Percentiles rank a stretch among this genome's conserved stretches.
Conservation (phyloP, 2,113 vertebrate species). For the Tragelaphus imberbis region DNA sequence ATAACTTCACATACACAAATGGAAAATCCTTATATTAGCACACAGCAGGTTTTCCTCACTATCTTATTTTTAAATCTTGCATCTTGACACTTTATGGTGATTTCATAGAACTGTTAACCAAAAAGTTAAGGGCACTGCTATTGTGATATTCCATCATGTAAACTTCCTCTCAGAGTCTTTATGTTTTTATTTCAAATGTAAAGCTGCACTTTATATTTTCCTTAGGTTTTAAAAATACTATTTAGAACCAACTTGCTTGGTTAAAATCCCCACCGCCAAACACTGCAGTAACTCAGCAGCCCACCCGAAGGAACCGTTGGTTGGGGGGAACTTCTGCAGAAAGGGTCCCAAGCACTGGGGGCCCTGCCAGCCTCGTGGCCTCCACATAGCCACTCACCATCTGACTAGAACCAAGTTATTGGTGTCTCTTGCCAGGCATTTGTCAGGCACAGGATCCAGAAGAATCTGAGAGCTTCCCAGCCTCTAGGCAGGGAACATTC, state of each 20-base stretch:
- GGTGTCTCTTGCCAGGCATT: not conserved
- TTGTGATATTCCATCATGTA: not conserved
- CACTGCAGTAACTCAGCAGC: not conserved
- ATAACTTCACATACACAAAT: not conserved
- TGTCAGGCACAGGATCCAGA: not conserved
- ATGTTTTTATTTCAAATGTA: not conserved
- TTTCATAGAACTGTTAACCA: not conserved
- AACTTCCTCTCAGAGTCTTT: not conserved
- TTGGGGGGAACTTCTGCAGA: no score
- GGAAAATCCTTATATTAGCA: not conserved
- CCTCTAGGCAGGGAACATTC: not conserved
- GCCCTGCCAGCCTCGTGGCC: not conserved
- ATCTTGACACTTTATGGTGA: not conserved
- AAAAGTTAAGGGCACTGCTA: not conserved
- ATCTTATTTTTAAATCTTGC: not conserved
- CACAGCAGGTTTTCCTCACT: not conserved
- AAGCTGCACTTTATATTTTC: not conserved
- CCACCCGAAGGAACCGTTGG: fast-evolving
- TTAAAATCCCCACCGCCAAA: not conserved
- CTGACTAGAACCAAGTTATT: not conserved
- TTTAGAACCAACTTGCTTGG: not conserved
- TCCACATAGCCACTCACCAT: not conserved
- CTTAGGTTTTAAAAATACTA: not conserved
- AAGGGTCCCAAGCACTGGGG: fast-evolving
- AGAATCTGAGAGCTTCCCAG: not conserved